These are phyloP conservation scores for Bolborhynchus lineola DNA, from an alignment of 2,113 vertebrate species.

Conservation along the genomic window DNA sequence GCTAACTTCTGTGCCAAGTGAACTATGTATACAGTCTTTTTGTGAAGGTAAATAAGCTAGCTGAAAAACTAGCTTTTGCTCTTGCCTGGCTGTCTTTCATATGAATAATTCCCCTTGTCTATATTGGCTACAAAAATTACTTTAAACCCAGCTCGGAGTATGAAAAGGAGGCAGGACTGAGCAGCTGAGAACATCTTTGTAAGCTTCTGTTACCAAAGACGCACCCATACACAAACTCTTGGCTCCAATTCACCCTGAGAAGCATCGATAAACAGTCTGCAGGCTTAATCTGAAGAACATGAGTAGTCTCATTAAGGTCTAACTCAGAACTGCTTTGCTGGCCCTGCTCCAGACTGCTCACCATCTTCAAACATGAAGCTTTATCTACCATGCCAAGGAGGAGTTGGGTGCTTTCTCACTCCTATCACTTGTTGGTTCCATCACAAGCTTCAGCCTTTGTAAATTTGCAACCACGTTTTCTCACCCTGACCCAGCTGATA, in stretches of 20 bases:
- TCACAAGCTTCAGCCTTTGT: background rate
- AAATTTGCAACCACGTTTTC: background rate
- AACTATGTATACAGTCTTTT: background rate
- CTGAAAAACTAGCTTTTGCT: background rate
- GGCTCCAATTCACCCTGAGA: background rate
- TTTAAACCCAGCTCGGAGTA: background rate
- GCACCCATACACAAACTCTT: background rate
- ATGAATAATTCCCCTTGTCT: background rate
- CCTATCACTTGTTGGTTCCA: background rate
- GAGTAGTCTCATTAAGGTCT: background rate
- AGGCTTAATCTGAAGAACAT: background rate
- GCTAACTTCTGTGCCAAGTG: background rate
- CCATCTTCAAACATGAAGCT: background rate
- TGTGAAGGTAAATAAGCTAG: background rate
- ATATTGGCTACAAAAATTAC: rapidly evolving
- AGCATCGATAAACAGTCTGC: background rate
- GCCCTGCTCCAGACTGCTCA: background rate
- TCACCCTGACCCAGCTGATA: slow-evolving; percentile 10
- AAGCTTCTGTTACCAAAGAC: background rate
- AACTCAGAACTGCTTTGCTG: background rate
- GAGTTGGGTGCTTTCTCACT: background rate
- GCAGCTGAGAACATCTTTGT: background rate
- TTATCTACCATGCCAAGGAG: background rate
- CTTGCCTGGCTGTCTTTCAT: background rate
- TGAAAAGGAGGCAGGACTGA: background rate